Conservation (phyloP, 1,140 invertebrate species). For the Sinella curviseta region DNA sequence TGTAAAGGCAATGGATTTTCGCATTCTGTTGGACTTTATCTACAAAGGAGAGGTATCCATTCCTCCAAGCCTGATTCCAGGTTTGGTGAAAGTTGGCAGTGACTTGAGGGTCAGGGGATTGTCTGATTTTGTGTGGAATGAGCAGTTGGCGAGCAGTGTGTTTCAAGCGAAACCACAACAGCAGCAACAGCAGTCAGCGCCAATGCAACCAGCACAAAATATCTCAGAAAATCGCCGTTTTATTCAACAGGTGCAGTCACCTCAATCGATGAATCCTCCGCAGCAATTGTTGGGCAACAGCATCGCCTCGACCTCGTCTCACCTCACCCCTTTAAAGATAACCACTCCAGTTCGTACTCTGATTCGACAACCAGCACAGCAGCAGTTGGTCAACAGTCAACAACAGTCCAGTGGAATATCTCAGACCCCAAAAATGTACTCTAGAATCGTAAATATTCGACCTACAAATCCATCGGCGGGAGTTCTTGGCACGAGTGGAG, state of each 20-base stretch:
- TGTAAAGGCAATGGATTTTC: slow-evolving; percentile 36
- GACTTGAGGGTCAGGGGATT: slow-evolving; percentile 42
- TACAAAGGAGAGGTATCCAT: slow-evolving; percentile 45
- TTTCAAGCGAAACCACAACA: background rate
- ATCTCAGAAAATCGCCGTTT: background rate
- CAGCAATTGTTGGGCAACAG: too few relatives aligned
- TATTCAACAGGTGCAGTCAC: background rate
- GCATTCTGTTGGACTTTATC: slow-evolving; percentile 42
- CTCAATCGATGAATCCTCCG: too few relatives aligned
- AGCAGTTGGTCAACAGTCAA: background rate
- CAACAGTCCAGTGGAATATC: background rate
- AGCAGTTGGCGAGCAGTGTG: slow-evolving; percentile 25
- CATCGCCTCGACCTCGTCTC: too few relatives aligned
- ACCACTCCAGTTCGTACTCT: too few relatives aligned
- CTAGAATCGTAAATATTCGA: slow-evolving; percentile 30
- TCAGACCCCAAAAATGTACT: slow-evolving; percentile 25
- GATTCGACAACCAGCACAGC: too few relatives aligned
- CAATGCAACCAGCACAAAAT: background rate
- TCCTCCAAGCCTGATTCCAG: slow-evolving; percentile 36
- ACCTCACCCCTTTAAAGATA: too few relatives aligned
- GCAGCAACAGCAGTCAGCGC: background rate
- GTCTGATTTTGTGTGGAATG: slow-evolving; percentile 38
- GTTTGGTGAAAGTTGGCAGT: slow-evolving; percentile 32
- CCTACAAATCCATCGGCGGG: background rate
- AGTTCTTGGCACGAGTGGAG: background rate